Conservation (phyloP, 2,113 vertebrate genomes). For the Diglossa brunneiventris region DNA sequence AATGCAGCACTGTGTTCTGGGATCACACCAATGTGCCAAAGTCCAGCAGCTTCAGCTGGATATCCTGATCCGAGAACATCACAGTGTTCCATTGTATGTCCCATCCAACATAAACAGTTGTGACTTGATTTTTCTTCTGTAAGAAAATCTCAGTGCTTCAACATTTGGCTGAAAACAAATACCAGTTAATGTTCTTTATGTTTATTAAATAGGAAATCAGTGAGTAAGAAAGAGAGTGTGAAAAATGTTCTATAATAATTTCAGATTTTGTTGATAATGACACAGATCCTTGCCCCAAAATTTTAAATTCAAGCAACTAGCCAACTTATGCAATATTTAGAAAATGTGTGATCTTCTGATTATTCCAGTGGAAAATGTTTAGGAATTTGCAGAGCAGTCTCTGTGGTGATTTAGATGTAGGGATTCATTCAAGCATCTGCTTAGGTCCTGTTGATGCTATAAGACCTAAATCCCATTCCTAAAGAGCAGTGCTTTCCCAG, state of each 20-base stretch:
- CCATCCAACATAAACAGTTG: not conserved
- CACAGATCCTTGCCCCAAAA: conserved; percentile 17
- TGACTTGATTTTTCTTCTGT: not conserved
- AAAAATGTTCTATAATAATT: conserved; percentile 2
- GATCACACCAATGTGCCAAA: not conserved
- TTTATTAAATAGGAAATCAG: conserved; percentile 45
- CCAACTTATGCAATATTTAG: conserved; percentile 36
- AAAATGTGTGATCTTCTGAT: conserved; percentile 13
- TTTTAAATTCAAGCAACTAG: conserved; percentile 17
- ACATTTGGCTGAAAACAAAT: conserved; percentile 31
- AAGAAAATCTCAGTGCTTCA: not conserved
- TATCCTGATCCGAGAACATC: not conserved
- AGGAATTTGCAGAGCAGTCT: not conserved
- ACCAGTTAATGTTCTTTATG: conserved; percentile 16
- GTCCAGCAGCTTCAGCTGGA: not conserved
- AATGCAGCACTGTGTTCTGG: not conserved
- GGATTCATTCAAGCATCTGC: not conserved
- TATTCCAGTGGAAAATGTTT: conserved; percentile 26
- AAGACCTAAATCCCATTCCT: not conserved
- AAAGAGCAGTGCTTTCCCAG: not conserved
- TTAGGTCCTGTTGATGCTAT: not conserved
- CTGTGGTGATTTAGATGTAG: conserved; percentile 9
- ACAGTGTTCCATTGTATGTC: not conserved
- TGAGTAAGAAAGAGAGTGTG: conserved; percentile 3
- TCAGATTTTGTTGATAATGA: conserved; percentile 18